phyloP scores from a whole-genome alignment of 2,113 vertebrate species.

The Pseudorasbora parva region DNA sequence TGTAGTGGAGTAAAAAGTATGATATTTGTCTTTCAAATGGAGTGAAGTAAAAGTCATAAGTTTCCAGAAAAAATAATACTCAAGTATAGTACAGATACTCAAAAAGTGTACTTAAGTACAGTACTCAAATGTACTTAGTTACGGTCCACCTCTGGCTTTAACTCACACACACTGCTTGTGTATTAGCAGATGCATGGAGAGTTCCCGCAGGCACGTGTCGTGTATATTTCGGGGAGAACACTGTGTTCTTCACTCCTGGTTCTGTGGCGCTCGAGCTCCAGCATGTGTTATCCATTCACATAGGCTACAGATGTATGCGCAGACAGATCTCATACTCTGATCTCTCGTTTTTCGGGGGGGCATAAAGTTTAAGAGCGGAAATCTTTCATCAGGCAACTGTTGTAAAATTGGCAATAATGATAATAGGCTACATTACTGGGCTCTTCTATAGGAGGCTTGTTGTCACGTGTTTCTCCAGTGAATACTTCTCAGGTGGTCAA shows the following conservation, averaged over 20 bases:
- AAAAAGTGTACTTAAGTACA: no score
- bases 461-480: not conserved
- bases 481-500: not conserved
- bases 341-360: no score
- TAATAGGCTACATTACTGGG: not conserved
- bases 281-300: constrained; percentile 30
- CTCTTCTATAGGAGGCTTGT: not conserved
- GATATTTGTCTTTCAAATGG: no score
- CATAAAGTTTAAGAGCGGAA: not conserved
- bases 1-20: no score
- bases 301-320: not conserved
- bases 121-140: no score
- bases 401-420: not conserved
- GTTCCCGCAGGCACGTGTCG: not conserved
- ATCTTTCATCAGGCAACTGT: not conserved
- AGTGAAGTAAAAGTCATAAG: no score
- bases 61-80: no score
- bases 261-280: not conserved
- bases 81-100: no score
- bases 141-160: not conserved
- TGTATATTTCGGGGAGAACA: not conserved
- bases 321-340: not conserved
- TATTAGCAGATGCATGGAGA: not conserved
- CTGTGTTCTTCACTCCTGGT: not conserved
- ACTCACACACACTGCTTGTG: not conserved